Evolutionary conservation across 2,888 invertebrate genomes (phyloP), one percentile per base, ranked within the genome.

Genomic region (Athalia circularis): DNA sequence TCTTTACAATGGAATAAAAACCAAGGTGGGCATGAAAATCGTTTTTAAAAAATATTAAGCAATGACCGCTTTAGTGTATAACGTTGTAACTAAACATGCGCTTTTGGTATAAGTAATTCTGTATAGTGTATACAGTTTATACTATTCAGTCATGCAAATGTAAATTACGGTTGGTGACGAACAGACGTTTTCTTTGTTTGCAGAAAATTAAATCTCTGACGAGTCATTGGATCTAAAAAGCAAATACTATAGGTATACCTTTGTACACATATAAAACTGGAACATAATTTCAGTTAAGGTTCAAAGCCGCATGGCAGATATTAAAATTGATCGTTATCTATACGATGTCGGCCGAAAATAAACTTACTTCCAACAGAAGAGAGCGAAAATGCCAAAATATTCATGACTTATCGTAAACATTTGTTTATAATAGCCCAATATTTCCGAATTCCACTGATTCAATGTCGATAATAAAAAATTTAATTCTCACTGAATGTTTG

Each of bases 311-410:
- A 62, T 6, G 45, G 9, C 11, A 64, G 45, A 6, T n/a, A 9
- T 9, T 64, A 5, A 64, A 45, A 64, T 64, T 64, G 64, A 64
- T 64, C 64, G 45, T 64, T 64, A 29, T 29, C 1, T 29, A 29
- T 29, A 29, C 11, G 9, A 45, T 29, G 64, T 43, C 45, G 11
- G 43, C 29, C 8, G 7, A 62, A 43, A 62, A 15, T 5, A 64
- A 11, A 64, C 43, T 4, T 2, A 64, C 43, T n/a, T 5, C n/a
- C n/a, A 5, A 64, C 6, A 64, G 64, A 45, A 45, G 11, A 9
- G 47, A 6, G 43, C 64, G 64, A 47, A 64, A 29, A 64, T 64
- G 29, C 43, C 47, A 45, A 64, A 64, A 3, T 64, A 11, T 45
- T 45, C 45, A 43, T 29, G 64, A 64, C 47, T 64, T 64, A 64